Percentiles rank a stretch among this genome's conserved stretches.
Evolutionary conservation across 2,113 vertebrate genomes (phyloP).

Genomic region (Poeciliopsis occidentalis): DNA sequence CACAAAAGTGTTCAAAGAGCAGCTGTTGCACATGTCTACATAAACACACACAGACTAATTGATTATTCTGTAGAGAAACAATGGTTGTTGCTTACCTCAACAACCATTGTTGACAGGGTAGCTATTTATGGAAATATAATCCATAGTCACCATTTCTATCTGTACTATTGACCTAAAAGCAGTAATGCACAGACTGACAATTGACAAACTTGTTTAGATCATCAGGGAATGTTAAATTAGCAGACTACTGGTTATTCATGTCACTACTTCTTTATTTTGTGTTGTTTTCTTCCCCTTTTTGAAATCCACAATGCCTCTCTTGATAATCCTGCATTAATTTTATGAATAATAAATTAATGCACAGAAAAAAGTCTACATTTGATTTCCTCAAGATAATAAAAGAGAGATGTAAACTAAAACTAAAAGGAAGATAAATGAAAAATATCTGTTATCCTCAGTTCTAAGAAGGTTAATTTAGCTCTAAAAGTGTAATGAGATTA

Average conservation of each 20-base stretch:
- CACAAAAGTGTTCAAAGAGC: neutral
- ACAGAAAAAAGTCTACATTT: neutral
- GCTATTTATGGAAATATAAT: constrained; percentile 71
- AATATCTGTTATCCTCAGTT: neutral
- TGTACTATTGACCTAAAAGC: constrained; percentile 10
- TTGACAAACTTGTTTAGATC: neutral
- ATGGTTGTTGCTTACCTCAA: constrained; percentile 52
- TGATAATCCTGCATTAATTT: neutral
- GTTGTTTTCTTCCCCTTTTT: neutral
- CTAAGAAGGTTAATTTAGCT: neutral
- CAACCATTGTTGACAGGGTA: constrained; percentile 28
- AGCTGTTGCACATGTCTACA: neutral
- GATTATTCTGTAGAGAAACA: constrained; percentile 50
- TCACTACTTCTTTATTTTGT: neutral
- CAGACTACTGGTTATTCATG: constrained; percentile 1
- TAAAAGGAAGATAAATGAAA: neutral
- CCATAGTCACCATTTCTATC: constrained; percentile 44
- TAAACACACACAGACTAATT: constrained; percentile 26
- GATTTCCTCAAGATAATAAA: no score
- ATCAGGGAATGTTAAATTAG: neutral
- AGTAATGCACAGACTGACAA: neutral
- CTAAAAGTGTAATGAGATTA: neutral
- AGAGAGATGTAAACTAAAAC: neutral
- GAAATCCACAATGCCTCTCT: neutral
- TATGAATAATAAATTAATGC: neutral